Evolutionary conservation across 2,888 invertebrate species (phyloP).

Genomic region (Thecophora atra): DNA sequence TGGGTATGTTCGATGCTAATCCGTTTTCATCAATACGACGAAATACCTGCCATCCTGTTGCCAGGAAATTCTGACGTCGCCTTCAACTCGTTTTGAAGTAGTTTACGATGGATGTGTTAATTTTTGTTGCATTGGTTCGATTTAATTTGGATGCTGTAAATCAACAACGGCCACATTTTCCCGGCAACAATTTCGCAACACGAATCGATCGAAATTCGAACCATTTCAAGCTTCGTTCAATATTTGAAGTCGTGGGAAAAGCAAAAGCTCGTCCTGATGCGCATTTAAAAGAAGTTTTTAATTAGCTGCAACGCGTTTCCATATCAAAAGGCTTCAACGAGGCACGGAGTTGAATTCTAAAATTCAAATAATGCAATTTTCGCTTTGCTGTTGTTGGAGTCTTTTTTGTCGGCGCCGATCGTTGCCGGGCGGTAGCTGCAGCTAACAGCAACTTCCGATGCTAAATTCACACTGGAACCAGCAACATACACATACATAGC

Average conservation of each 20-base stretch:
- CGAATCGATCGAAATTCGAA: background rate
- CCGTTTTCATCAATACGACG: background rate
- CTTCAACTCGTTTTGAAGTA: background rate
- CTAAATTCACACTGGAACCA: background rate
- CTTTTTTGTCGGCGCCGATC: too few relatives aligned
- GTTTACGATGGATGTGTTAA: background rate
- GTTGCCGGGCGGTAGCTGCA: background rate
- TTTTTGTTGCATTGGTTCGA: background rate
- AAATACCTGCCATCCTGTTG: too few relatives aligned
- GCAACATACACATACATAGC: too few relatives aligned
- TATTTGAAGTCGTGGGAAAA: background rate
- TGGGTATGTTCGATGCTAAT: background rate
- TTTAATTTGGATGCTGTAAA: background rate
- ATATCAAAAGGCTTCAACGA: background rate
- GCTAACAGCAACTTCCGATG: background rate
- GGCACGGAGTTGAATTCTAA: background rate
- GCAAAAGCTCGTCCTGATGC: background rate
- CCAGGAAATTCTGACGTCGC: background rate
- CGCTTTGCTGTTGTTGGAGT: background rate
- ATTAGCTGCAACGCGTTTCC: background rate
- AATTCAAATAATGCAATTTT: background rate
- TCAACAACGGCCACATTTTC: background rate
- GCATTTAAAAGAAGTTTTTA: background rate
- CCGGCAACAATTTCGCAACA: background rate
- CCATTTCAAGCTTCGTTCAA: background rate